These are phyloP conservation scores for Poecile atricapillus DNA, from an alignment of 2,113 vertebrate species.

Conservation along the genomic window DNA sequence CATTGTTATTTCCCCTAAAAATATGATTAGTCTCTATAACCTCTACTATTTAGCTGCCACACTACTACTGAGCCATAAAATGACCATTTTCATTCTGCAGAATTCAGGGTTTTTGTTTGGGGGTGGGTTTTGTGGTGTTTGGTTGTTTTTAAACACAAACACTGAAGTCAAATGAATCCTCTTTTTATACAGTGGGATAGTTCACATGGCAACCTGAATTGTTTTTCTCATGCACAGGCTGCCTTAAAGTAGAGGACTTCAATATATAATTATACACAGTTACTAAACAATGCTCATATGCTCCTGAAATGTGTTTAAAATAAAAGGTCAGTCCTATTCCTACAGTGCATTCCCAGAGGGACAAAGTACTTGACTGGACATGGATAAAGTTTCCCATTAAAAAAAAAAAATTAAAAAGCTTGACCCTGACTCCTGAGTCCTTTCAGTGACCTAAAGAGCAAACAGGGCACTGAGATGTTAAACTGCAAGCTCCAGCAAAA, in stretches of 20 bases:
- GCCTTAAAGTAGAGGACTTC: neutral
- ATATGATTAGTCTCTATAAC: neutral
- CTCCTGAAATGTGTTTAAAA: neutral
- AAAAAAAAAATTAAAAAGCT: neutral
- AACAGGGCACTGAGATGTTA: neutral
- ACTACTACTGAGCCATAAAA: neutral
- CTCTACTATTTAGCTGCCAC: neutral
- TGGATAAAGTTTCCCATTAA: neutral
- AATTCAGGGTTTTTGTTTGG: rapidly evolving
- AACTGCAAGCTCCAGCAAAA: neutral
- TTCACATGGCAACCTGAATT: neutral
- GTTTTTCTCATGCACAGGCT: neutral
- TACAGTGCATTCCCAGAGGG: neutral
- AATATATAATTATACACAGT: neutral
- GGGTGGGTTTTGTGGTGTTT: neutral
- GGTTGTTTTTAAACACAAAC: neutral
- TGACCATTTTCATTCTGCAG: neutral
- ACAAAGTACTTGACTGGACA: neutral
- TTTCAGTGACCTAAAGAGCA: neutral
- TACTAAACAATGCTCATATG: neutral
- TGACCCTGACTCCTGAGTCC: neutral
- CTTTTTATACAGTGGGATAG: neutral
- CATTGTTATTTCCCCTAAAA: neutral
- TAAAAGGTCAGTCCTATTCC: neutral
- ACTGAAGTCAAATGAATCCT: neutral